Evolutionary conservation across 2,113 vertebrate species (phyloP).

Genomic region (Phyllopteryx taeniolatus): DNA sequence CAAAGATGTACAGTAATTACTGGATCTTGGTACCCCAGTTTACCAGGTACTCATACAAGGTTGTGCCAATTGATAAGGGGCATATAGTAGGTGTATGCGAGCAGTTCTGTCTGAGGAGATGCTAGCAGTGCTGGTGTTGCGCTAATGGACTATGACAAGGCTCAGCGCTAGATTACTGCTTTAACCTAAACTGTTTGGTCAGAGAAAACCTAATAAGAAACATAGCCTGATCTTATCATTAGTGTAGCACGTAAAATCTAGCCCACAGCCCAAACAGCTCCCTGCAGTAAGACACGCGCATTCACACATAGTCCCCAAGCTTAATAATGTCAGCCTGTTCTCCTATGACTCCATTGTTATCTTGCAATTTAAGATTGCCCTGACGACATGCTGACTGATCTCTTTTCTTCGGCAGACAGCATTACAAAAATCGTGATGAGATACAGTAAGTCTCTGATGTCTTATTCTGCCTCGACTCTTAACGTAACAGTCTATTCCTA

Average conservation of each 20-base stretch:
- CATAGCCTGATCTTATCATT: neutral
- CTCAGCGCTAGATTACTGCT: slow-evolving; percentile 24
- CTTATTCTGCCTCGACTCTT: neutral
- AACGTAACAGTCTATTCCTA: slow-evolving; percentile 17
- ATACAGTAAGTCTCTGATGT: slow-evolving; percentile 6
- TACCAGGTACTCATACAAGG: too few species aligned
- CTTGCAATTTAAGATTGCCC: slow-evolving; percentile 21
- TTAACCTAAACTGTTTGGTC: slow-evolving; percentile 45
- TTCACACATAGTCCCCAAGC: slow-evolving; percentile 10
- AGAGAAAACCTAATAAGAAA: slow-evolving; percentile 28
- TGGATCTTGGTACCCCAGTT: neutral
- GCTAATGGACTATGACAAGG: slow-evolving; percentile 52
- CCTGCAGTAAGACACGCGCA: slow-evolving; percentile 7
- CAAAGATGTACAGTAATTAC: too few species aligned
- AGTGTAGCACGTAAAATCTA: slow-evolving; percentile 22
- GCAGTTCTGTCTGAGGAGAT: too few species aligned
- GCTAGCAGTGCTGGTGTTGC: slow-evolving; percentile 41
- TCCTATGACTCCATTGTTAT: slow-evolving; percentile 39
- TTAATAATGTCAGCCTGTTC: slow-evolving; percentile 53
- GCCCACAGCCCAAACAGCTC: slow-evolving; percentile 11
- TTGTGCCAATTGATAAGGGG: too few species aligned
- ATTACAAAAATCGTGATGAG: slow-evolving; percentile 10
- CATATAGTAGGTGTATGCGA: too few species aligned
- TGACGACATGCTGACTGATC: slow-evolving; percentile 16
- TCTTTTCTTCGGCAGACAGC: slow-evolving; percentile 9